Percentiles rank a stretch among this genome's conserved stretches.
Conservation (phyloP, 2,888 invertebrate species). For the Deilephila elpenor region DNA sequence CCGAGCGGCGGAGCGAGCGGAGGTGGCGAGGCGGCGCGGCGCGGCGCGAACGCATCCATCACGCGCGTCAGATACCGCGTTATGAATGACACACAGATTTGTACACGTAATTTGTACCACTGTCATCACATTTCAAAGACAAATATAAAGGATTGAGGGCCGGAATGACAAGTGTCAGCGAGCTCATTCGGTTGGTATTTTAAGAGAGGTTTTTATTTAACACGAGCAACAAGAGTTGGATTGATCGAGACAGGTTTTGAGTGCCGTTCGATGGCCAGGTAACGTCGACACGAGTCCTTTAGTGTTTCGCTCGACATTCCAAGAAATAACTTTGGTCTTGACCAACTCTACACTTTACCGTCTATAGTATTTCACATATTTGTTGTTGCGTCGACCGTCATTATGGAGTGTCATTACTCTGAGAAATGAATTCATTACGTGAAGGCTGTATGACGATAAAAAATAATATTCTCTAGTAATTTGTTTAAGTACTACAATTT, state of each 20-base stretch:
- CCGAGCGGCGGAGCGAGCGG: slow-evolving; percentile 61
- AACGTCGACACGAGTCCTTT: slow-evolving; percentile 69
- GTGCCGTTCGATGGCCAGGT: slow-evolving; percentile 78
- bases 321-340: slow-evolving; percentile 72
- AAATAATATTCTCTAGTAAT: slow-evolving; percentile 50
- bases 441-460: slow-evolving; percentile 38
- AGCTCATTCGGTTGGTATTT: slow-evolving; percentile 80
- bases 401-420: slow-evolving; percentile 28
- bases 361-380: slow-evolving; percentile 9
- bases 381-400: slow-evolving; percentile 9
- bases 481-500: slow-evolving; percentile 55
- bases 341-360: slow-evolving; percentile 60
- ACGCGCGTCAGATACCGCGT: slow-evolving; percentile 77
- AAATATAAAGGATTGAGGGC: slow-evolving; percentile 84
- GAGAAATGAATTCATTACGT: slow-evolving; percentile 38
- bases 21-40: slow-evolving; percentile 38
- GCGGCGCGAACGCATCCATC: slow-evolving; percentile 75
- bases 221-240: slow-evolving; percentile 82
- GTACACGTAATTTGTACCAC: slow-evolving; percentile 84
- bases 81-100: slow-evolving; percentile 83
- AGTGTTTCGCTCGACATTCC: slow-evolving; percentile 73
- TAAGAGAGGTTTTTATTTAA: slow-evolving; percentile 82
- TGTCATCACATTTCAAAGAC: slow-evolving; percentile 85
- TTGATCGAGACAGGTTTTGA: slow-evolving; percentile 85
- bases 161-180: slow-evolving; percentile 83